phyloP scores from a whole-genome alignment of 2,113 vertebrate species.

The Laticauda laticaudata region DNA sequence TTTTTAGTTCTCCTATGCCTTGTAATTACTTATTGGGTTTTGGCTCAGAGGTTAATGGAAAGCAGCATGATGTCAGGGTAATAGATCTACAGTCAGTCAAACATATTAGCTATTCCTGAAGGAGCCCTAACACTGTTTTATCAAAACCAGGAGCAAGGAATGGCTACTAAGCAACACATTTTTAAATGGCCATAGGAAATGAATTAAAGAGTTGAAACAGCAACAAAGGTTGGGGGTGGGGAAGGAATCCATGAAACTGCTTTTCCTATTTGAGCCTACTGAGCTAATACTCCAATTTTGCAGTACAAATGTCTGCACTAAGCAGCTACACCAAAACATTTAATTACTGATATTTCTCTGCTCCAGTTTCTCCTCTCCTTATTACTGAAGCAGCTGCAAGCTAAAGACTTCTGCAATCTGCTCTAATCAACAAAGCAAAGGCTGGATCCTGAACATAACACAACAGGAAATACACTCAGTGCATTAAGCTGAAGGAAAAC shows the following conservation, averaged over 20 bases:
- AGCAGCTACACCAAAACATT: neutral
- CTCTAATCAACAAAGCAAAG: neutral
- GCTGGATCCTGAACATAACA: neutral
- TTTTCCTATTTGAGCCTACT: neutral
- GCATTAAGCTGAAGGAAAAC: neutral
- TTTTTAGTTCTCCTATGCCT: neutral
- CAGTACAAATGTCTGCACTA: neutral
- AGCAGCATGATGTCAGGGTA: constrained; percentile 10
- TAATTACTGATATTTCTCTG: neutral
- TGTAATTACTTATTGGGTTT: constrained; percentile 33
- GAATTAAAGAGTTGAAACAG: neutral
- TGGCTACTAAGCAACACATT: neutral
- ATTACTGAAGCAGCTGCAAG: neutral
- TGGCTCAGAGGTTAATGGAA: constrained; percentile 19
- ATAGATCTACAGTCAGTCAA: constrained; percentile 17
- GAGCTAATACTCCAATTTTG: neutral
- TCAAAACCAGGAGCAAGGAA: constrained; percentile 10
- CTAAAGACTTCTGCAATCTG: neutral
- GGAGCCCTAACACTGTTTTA: constrained; percentile 2
- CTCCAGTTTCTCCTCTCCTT: neutral
- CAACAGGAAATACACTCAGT: neutral
- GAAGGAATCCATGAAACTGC: neutral
- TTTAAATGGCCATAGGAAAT: neutral
- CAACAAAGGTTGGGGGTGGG: neutral
- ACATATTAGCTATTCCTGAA: constrained; percentile 11